Percentiles rank a stretch among this genome's conserved stretches.
These are phyloP conservation scores for Paracyclopina nana DNA, from an alignment of 1,140 invertebrate genomes.

Conservation along the genomic window DNA sequence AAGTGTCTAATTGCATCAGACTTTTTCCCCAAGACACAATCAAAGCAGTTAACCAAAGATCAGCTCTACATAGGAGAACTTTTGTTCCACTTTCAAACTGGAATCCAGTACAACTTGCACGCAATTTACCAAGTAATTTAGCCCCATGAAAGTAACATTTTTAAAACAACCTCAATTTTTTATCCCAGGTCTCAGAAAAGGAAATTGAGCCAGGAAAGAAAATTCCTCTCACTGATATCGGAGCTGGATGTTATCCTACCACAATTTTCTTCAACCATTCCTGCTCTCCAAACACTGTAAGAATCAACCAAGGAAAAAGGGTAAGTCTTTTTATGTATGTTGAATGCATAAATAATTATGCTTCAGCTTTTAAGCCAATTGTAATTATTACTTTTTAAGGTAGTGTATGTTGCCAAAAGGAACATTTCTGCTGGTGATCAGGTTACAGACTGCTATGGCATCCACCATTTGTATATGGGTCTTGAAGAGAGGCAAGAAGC, in stretches of 20 bases:
- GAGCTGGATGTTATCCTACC: slow-evolving; percentile 5
- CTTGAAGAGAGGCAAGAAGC: slow-evolving; percentile 1
- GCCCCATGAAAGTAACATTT: neutral
- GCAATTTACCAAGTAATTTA: neutral
- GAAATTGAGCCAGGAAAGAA: neutral
- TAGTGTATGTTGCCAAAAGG: neutral
- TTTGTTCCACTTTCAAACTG: slow-evolving; percentile 2
- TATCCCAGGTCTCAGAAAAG: neutral
- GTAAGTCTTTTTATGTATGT: neutral
- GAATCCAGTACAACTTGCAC: slow-evolving; percentile 7
- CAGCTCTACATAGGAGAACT: neutral
- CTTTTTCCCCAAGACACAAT: neutral
- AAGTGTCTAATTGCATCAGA: neutral
- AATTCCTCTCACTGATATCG: slow-evolving; percentile 6
- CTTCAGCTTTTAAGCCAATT: neutral
- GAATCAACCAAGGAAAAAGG: slow-evolving; percentile 8
- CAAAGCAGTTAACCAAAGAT: neutral
- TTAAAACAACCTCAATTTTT: neutral
- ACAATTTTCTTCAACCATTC: slow-evolving; percentile 10
- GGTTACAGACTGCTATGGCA: slow-evolving; percentile 12
- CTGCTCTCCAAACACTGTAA: slow-evolving; percentile 1
- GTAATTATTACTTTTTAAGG: neutral
- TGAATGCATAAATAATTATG: neutral
- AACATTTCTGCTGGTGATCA: neutral
- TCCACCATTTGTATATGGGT: slow-evolving; percentile 8